Evolutionary conservation across 2,888 invertebrate genomes (phyloP), one percentile per base, ranked within the genome.

Genomic region (Malacosoma neustria): DNA sequence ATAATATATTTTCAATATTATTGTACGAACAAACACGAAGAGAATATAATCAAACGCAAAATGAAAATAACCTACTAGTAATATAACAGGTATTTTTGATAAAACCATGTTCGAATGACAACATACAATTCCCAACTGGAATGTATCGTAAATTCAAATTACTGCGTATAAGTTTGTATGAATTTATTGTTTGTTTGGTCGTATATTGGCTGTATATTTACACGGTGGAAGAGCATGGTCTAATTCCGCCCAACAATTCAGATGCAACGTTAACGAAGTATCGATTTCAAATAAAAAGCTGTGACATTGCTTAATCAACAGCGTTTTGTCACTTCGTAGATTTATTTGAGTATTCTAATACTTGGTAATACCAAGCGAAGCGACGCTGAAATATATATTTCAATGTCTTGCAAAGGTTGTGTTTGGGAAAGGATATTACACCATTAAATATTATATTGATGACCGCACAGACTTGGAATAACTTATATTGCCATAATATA

Each of bases 141-240:
- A 63, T 69, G 65, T 57, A 57, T 65, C 71, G 59, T 68, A 69
- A 72, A 73, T 71, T 69, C 56, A 59, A 65, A 69, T 71, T 68
- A 63, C 62, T 42, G 33, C 37, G 40, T 48, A 46, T 48, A 52
- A 56, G 49, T 52, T 54, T 39, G 44, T 43, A 42, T 43, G 39
- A 43, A 47, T 42, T 22, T 22, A 22, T 22, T 22, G 22, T 22
- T 3, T 22, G 22, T 22, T 22, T 22, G 22, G 5, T 22, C 9
- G 22, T 22, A 22, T 15, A 6, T 15, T 15, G 15, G 1, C 15
- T 2, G 15, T 15, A 15, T 22, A n/a, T 22, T 22, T 7, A 4
- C 9, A 22, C 22, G 9, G 5, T 22, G 22, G 9, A 22, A 22
- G 22, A 22, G 22, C 22, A 22, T 9, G 6, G 22, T 22, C 22